phyloP scores from a whole-genome alignment of 1,140 invertebrate species.

The Asobara japonica region DNA sequence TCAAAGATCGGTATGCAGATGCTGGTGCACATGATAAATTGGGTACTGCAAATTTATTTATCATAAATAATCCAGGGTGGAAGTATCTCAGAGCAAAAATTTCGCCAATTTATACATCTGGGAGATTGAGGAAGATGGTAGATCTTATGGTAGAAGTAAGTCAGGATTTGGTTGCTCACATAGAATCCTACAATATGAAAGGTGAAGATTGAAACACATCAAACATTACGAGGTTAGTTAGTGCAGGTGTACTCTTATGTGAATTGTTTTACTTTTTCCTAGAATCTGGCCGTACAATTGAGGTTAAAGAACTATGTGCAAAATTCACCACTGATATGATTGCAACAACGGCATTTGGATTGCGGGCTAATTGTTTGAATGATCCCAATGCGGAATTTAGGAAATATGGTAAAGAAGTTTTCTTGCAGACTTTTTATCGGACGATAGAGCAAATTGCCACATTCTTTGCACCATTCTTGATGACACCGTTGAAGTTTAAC shows the following conservation, averaged over 20 bases:
- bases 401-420: conserved; percentile 45
- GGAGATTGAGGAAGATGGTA: conserved; percentile 61
- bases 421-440: conserved; percentile 42
- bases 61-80: conserved; percentile 57
- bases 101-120: conserved; percentile 59
- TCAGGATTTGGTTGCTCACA: conserved; percentile 49
- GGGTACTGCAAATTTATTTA: conserved; percentile 49
- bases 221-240: no score
- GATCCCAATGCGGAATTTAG: conserved; percentile 61
- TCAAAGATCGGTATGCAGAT: conserved; percentile 47
- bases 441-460: conserved; percentile 49
- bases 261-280: not conserved
- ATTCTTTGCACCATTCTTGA: conserved; percentile 56
- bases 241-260: no score
- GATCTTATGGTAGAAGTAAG: conserved; percentile 60
- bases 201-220: conserved; percentile 49
- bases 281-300: conserved; percentile 43
- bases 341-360: conserved; percentile 69
- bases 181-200: conserved; percentile 41
- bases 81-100: conserved; percentile 57
- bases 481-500: conserved; percentile 40
- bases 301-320: conserved; percentile 61
- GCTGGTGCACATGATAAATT: conserved; percentile 44
- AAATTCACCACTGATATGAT: conserved; percentile 73
- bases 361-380: conserved; percentile 67